phyloP scores from a whole-genome alignment of 2,797 vertebrate genomes.

The Cheirogaleus major region DNA sequence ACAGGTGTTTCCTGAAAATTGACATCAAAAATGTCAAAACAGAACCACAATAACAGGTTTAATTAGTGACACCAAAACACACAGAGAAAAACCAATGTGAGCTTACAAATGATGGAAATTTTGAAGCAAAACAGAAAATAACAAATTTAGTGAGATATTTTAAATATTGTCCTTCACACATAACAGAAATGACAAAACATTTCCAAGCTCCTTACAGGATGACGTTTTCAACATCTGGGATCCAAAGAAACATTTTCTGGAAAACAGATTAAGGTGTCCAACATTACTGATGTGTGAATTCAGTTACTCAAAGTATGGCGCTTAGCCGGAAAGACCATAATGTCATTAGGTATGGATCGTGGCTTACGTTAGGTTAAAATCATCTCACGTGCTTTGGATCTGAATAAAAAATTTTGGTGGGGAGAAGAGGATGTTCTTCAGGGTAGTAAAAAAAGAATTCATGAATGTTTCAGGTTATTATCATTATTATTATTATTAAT shows the following conservation, averaged over 20 bases:
- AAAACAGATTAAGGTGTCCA: constrained; percentile 51
- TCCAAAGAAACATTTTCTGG: constrained; percentile 38
- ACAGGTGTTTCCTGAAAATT: constrained; percentile 72
- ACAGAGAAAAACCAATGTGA: constrained; percentile 26
- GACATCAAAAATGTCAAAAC: constrained; percentile 70
- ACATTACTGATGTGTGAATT: background rate
- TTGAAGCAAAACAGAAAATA: constrained; percentile 56
- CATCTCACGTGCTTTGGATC: constrained; percentile 15
- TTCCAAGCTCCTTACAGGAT: constrained; percentile 56
- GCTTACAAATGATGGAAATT: constrained; percentile 45
- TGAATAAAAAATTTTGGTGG: background rate
- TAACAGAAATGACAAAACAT: constrained; percentile 78
- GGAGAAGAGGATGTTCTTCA: background rate
- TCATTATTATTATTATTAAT: background rate
- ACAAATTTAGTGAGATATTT: constrained; percentile 64
- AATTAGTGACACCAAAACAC: constrained; percentile 55
- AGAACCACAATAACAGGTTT: constrained; percentile 74
- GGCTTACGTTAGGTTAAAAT: background rate
- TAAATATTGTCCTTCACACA: constrained; percentile 76
- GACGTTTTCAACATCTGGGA: constrained; percentile 69
- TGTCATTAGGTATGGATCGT: background rate
- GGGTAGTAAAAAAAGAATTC: background rate
- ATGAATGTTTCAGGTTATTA: background rate
- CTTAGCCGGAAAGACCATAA: background rate
- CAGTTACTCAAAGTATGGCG: background rate